Base-by-base conservation (phyloP, 2,888 invertebrate species). In the Ornithoptera alexandrae region DNA sequence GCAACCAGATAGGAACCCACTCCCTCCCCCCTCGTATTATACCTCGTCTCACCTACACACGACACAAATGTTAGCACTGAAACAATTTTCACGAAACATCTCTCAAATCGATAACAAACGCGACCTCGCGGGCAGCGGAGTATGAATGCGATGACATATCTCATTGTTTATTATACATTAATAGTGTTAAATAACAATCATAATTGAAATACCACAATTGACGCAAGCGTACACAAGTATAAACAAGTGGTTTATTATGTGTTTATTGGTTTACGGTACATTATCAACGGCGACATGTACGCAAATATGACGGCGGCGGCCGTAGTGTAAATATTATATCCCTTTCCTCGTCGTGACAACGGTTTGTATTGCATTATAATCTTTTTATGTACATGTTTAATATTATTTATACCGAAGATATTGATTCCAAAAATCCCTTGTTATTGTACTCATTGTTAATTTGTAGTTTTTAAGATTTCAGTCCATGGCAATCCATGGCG, bases 251-350 rank as follows among this genome's bases (percentile, higher is more conserved):
- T 30, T 39, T 77, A 75, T 78, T 76, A 74, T 73, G 74, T 75
- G 74, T 81, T 82, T 77, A 39, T 81, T 75, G 76, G 86, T 86
- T 87, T 86, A 88, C 86, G 87, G 87, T 89, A 89, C 85, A 89
- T 89, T 88, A 90, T 89, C 88, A 88, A 78, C 75, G 81, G 84
- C 87, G 85, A 88, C 87, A 89, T 85, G 85, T 84, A 85, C 82
- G 81, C 83, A 87, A 87, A 89, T 86, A 86, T 80, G 82, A 78
- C 79, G n/a, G 8, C 39, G 82, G 79, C 79, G 53, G 10, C 39
- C 39, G 39, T 39, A 10, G 83, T 84, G 84, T 84, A 89, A 89
- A 90, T 89, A 88, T 83, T 86, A 83, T 89, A 90, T 90, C 88
- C 88, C 85, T 88, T 88, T 85, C 86, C 84, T 84, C 84, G 86